These are phyloP conservation scores for Nycteola revayana DNA, from an alignment of 2,888 invertebrate genomes.

Conservation along the genomic window DNA sequence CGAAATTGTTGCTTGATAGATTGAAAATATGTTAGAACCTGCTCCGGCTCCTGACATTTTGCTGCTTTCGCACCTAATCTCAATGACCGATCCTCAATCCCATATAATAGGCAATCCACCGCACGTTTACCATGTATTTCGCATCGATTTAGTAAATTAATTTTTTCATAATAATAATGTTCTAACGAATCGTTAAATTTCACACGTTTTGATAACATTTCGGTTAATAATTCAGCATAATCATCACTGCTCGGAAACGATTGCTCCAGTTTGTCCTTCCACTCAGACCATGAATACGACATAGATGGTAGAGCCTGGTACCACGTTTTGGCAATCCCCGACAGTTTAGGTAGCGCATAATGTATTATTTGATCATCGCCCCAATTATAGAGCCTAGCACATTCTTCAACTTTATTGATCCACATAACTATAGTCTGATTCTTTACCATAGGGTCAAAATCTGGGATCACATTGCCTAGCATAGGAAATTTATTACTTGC, in stretches of 20 bases:
- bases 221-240: constrained; percentile 5
- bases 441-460: no score
- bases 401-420: no score
- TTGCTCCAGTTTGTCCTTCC: constrained; percentile 8
- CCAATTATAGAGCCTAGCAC: no score
- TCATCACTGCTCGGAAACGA: constrained; percentile 4
- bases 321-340: constrained; percentile 4
- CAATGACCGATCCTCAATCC: constrained; percentile 10
- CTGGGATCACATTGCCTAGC: no score
- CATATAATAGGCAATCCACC: constrained; percentile 14
- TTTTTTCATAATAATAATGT: no score
- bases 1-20: constrained; percentile 4
- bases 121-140: constrained; percentile 13
- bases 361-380: no score
- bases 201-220: constrained; percentile 14
- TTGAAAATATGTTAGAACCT: constrained; percentile 7
- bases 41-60: no score
- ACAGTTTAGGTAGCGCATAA: constrained; percentile 4
- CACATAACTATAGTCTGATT: constrained; percentile 8
- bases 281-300: constrained; percentile 15
- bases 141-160: constrained; percentile 15
- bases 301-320: no score
- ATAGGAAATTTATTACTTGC: no score
- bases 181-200: constrained; percentile 16
- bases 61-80: constrained; percentile 7